Evolutionary conservation across 2,888 invertebrate genomes (phyloP).

Genomic region (Drosophila eohydei): DNA sequence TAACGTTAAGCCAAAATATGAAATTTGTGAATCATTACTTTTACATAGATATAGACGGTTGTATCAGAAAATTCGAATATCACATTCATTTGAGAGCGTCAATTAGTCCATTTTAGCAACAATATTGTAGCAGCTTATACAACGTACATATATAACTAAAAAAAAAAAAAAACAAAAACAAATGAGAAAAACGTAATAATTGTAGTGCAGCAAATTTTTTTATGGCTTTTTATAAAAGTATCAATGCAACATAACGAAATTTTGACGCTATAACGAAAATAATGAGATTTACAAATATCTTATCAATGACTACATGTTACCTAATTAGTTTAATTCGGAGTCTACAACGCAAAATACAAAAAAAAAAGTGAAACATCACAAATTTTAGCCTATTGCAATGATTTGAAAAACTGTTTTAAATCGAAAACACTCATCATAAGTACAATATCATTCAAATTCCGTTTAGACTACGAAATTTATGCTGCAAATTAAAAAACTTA

Average conservation of each 20-base stretch:
- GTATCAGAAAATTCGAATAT: constrained; percentile 49
- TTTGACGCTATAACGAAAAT: constrained; percentile 38
- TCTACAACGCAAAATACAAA: constrained; percentile 34
- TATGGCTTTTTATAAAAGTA: constrained; percentile 62
- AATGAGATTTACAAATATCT: constrained; percentile 54
- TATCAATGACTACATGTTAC: constrained; percentile 66
- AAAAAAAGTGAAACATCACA: neutral
- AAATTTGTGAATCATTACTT: constrained; percentile 51
- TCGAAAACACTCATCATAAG: constrained; percentile 20
- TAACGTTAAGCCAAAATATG: constrained; percentile 54
- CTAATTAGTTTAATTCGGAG: constrained; percentile 69
- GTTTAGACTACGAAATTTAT: constrained; percentile 46
- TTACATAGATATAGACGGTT: constrained; percentile 50
- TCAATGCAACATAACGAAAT: constrained; percentile 29
- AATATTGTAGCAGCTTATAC: constrained; percentile 36
- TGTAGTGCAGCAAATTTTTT: constrained; percentile 57
- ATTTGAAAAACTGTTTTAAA: constrained; percentile 31
- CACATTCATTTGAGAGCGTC: constrained; percentile 62
- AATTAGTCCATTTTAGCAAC: constrained; percentile 69
- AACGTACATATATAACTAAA: constrained; percentile 10
- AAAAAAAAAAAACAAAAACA: constrained; percentile 8
- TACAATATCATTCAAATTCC: constrained; percentile 49
- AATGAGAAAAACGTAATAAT: constrained; percentile 45
- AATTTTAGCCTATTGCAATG: constrained; percentile 49
- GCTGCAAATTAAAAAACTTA: constrained; percentile 38